phyloP scores from a whole-genome alignment of 1,140 invertebrate genomes.

The Drosophila nigrodunni region DNA sequence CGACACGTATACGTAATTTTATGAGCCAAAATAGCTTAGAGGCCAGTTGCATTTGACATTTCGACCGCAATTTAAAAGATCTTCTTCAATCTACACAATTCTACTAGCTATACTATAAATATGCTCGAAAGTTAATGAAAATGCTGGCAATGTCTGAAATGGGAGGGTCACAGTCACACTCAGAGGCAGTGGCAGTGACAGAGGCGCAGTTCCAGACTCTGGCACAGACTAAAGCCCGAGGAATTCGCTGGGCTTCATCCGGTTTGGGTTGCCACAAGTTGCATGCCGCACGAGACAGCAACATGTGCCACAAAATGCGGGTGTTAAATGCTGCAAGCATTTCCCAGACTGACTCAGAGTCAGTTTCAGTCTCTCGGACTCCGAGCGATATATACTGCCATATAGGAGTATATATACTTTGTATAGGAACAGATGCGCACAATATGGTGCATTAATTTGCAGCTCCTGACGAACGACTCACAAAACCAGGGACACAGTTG shows the following conservation, averaged over 20 bases:
- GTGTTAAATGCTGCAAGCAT: conserved; percentile 29
- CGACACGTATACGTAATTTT: conserved; percentile 52
- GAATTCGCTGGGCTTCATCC: conserved; percentile 41
- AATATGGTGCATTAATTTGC: conserved; percentile 73
- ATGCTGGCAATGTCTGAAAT: conserved; percentile 1
- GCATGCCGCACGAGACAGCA: conserved; percentile 27
- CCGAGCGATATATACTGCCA: conserved; percentile 44
- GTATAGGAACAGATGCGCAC: conserved; percentile 66
- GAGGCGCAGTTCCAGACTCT: too few species aligned
- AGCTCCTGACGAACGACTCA: conserved; percentile 58
- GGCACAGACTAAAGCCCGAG: conserved; percentile 22
- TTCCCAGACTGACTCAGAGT: conserved; percentile 34
- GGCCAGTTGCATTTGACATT: conserved; percentile 39
- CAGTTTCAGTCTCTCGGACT: conserved; percentile 61
- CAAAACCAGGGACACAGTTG: conserved; percentile 64
- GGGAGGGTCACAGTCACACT: too few species aligned
- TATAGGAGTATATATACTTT: conserved; percentile 16
- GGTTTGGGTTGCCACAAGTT: conserved; percentile 23
- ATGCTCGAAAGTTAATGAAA: not conserved
- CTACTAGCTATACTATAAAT: not conserved
- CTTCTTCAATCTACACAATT: not conserved
- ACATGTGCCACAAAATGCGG: conserved; percentile 48
- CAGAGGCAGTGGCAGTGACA: too few species aligned
- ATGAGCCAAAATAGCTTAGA: conserved; percentile 30
- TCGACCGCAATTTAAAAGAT: conserved; percentile 4